Conservation (phyloP, 2,113 vertebrate species). For the Eurypyga helias region DNA sequence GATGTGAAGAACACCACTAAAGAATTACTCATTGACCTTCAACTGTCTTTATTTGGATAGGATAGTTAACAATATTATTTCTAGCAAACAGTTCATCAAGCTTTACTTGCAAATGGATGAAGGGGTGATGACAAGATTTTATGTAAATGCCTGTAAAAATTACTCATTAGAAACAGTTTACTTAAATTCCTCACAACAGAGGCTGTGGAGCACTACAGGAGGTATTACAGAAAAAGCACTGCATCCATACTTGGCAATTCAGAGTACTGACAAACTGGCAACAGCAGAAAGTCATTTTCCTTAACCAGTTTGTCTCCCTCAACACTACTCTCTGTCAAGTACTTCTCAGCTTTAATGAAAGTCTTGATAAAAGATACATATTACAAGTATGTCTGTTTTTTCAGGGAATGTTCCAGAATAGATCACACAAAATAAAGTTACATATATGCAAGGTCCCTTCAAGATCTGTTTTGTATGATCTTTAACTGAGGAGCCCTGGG, state of each 20-base stretch:
- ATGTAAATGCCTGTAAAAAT: neutral
- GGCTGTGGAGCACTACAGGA: neutral
- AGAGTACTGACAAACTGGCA: neutral
- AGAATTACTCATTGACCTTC: neutral
- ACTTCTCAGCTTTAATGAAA: neutral
- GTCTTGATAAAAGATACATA: neutral
- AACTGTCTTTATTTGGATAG: neutral
- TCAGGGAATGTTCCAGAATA: neutral
- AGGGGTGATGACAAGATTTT: neutral
- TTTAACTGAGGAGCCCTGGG: neutral
- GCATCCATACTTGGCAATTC: neutral
- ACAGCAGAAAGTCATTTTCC: conserved; percentile 15
- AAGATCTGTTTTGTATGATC: neutral
- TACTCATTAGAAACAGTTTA: conserved; percentile 11
- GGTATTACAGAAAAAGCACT: neutral
- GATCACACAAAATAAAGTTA: neutral
- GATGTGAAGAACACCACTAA: neutral
- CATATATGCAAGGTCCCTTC: neutral
- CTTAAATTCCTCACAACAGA: conserved; percentile 10
- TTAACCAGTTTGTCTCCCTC: neutral
- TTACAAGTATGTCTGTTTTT: neutral
- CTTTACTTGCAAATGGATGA: neutral
- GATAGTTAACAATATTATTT: neutral
- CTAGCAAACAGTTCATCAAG: neutral
- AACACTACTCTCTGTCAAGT: neutral